These are phyloP conservation scores for Caenorhabditis afra DNA, from an alignment of 2,888 invertebrate species.

Conservation along the genomic window DNA sequence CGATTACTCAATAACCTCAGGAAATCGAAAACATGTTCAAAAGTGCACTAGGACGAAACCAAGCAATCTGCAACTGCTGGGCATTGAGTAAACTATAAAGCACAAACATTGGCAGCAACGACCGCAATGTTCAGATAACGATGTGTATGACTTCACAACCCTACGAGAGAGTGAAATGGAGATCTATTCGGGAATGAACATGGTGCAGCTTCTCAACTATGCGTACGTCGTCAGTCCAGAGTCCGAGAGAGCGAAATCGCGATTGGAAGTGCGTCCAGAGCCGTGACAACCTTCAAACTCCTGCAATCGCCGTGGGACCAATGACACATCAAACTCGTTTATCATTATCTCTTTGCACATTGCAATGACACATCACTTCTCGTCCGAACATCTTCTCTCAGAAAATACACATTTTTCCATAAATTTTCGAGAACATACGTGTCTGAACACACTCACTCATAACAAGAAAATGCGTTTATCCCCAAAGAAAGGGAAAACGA, in stretches of 20 bases:
- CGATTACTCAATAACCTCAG: conserved; percentile 6
- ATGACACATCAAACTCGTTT: too few relatives aligned
- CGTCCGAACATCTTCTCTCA: too few relatives aligned
- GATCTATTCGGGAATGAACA: conserved; percentile 45
- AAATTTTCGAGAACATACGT: too few relatives aligned
- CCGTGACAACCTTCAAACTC: too few relatives aligned
- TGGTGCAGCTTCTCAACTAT: conserved; percentile 47
- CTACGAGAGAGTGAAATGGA: conserved; percentile 47
- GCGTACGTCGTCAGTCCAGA: conserved; percentile 50
- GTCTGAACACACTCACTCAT: conserved; percentile 2
- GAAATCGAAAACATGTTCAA: conserved; percentile 41
- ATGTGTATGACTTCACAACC: conserved; percentile 49
- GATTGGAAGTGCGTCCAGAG: too few relatives aligned
- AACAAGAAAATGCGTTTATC: conserved; percentile 30
- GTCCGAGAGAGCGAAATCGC: background rate
- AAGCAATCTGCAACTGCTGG: conserved; percentile 58
- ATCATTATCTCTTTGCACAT: background rate
- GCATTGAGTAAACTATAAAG: conserved; percentile 32
- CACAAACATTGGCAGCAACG: conserved; percentile 5
- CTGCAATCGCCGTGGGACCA: too few relatives aligned
- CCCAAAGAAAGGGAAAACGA: conserved; percentile 12
- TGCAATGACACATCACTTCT: background rate
- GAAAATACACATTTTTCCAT: too few relatives aligned
- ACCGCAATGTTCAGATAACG: conserved; percentile 45
- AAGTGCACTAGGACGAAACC: conserved; percentile 42